Conservation (phyloP, 2,113 vertebrate species). For the Cyprinodon variegatus region DNA sequence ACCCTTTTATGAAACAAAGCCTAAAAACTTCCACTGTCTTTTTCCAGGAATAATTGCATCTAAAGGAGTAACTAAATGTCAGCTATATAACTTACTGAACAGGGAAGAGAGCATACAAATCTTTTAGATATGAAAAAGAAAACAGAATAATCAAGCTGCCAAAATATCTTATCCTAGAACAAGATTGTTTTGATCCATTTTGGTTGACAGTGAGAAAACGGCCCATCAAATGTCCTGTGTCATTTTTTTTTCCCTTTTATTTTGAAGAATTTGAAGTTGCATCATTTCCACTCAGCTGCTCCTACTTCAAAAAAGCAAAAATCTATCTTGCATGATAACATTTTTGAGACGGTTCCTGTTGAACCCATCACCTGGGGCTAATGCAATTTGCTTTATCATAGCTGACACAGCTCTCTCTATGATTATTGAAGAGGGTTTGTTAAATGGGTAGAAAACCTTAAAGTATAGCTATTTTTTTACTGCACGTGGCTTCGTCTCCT, state of each 20-base stretch:
- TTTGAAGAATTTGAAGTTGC: not conserved
- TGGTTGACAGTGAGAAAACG: conserved; percentile 5
- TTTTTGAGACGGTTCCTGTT: not conserved
- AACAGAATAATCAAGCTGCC: not conserved
- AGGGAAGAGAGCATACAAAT: not conserved
- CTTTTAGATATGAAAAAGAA: not conserved
- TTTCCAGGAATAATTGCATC: not conserved
- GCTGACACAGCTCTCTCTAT: not conserved
- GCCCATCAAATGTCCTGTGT: not conserved
- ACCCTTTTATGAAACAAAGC: not conserved
- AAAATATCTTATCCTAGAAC: not conserved
- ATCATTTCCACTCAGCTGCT: conserved; percentile 6
- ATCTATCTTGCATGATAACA: conserved; percentile 6
- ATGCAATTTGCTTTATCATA: not conserved
- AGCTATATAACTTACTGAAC: not conserved
- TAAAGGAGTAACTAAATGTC: conserved; percentile 19
- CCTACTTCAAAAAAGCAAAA: not conserved
- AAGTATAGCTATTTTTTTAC: too few relatives aligned
- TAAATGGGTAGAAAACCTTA: too few relatives aligned
- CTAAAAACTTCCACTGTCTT: not conserved
- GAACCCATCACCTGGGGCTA: not conserved
- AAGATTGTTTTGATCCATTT: not conserved
- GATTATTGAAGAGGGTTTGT: not conserved
- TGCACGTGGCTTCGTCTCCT: too few relatives aligned
- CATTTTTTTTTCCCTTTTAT: not conserved